These are phyloP conservation scores for Bos indicus DNA, from an alignment of 2,113 vertebrate species.

Conservation along the genomic window DNA sequence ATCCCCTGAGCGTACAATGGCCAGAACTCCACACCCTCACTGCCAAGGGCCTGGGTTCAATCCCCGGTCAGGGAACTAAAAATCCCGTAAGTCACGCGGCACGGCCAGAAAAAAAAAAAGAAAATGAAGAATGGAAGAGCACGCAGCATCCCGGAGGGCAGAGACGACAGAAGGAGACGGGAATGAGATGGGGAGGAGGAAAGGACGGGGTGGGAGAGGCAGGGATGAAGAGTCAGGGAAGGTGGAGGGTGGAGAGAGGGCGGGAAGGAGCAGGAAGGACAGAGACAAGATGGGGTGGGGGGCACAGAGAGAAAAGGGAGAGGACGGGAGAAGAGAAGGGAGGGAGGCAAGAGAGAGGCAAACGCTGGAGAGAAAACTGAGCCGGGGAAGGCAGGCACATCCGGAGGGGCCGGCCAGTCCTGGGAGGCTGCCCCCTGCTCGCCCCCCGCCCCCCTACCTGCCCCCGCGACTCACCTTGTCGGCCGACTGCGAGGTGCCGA, in stretches of 20 bases:
- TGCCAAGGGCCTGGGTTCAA: not conserved
- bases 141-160: fast-evolving
- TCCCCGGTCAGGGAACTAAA: not conserved
- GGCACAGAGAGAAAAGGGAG: not conserved
- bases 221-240: fast-evolving
- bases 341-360: not conserved
- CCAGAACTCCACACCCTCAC: not conserved
- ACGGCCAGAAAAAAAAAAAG: not conserved
- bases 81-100: not conserved
- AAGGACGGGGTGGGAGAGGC: not conserved
- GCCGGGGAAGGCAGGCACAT: not conserved
- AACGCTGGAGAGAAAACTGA: not conserved
- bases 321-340: not conserved
- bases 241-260: not conserved
- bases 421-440: not conserved
- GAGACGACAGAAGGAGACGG: not conserved
- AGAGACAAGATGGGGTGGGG: not conserved
- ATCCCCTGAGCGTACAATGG: not conserved
- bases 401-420: not conserved
- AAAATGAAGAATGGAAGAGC: not conserved
- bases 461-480: conserved; percentile 50
- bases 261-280: not conserved
- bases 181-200: too few relatives aligned
- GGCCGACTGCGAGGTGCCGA: conserved; percentile 93
- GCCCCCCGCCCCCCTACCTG: fast-evolving